A percentile compares a stretch with the other conserved stretches of the same genome.
phyloP scores from a whole-genome alignment of 1,140 invertebrate genomes.

The Magallana angulata region DNA sequence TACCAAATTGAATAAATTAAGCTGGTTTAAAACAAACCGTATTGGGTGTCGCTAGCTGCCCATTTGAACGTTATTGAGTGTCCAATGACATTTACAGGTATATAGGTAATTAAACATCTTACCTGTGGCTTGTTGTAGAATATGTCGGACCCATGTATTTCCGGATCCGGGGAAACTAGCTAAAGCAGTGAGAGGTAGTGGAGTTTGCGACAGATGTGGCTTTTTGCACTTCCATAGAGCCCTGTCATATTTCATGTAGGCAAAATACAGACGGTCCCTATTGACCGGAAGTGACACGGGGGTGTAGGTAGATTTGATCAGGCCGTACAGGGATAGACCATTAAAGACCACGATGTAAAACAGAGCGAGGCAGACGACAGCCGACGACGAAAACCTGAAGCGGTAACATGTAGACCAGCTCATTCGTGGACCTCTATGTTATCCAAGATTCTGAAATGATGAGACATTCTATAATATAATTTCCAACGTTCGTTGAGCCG shows the following conservation, averaged over 20 bases:
- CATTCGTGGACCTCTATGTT: conserved; percentile 18
- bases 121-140: conserved; percentile 71
- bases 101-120: conserved; percentile 14
- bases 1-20: no score
- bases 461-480: neutral
- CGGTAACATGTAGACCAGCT: neutral
- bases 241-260: neutral
- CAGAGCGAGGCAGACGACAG: conserved; percentile 21
- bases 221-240: conserved; percentile 30
- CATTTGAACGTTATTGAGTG: no score
- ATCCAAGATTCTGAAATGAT: conserved; percentile 3
- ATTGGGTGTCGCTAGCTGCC: no score
- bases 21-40: no score
- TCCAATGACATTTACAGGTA: no score
- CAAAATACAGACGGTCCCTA: conserved; percentile 1
- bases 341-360: conserved; percentile 36
- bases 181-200: conserved; percentile 64
- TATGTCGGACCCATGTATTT: conserved; percentile 70
- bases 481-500: neutral
- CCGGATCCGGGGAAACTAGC: conserved; percentile 71
- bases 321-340: conserved; percentile 3
- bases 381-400: neutral
- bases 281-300: neutral
- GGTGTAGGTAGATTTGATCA: conserved; percentile 31
- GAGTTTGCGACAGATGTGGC: conserved; percentile 2